These are phyloP conservation scores for Excalfactoria chinensis DNA, from an alignment of 2,113 vertebrate genomes.

Conservation along the genomic window DNA sequence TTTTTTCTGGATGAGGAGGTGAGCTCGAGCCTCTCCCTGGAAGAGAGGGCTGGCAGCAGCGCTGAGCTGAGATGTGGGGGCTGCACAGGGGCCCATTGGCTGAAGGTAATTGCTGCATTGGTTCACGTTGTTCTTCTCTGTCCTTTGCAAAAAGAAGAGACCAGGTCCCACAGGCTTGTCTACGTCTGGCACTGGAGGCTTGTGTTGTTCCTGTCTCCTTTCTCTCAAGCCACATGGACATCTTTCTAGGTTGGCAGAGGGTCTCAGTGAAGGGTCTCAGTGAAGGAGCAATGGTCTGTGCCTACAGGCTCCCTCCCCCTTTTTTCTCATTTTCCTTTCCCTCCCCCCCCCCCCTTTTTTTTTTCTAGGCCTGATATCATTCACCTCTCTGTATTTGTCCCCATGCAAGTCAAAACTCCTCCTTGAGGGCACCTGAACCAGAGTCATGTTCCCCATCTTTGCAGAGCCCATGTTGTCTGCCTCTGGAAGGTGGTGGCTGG, in stretches of 20 bases:
- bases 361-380: background rate
- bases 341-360: too few relatives aligned
- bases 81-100: background rate
- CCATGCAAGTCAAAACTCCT: background rate
- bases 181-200: background rate
- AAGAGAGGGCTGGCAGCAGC: conserved; percentile 11
- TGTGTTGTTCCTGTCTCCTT: background rate
- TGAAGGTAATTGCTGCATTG: background rate
- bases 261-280: too few relatives aligned
- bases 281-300: background rate
- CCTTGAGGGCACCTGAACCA: background rate
- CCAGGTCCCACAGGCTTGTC: background rate
- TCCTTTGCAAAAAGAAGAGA: background rate
- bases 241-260: background rate
- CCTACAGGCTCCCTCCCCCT: background rate
- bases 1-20: conserved; percentile 48
- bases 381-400: background rate
- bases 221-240: background rate
- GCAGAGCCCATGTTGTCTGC: background rate
- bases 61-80: conserved; percentile 11
- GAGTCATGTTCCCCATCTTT: background rate
- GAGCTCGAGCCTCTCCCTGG: background rate
- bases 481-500: accelerated
- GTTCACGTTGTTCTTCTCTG: background rate
- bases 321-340: too few relatives aligned